A percentile compares a stretch with the other conserved stretches of the same genome.
These are phyloP conservation scores for Catonia carolina DNA, from an alignment of 2,888 invertebrate species.

Conservation along the genomic window DNA sequence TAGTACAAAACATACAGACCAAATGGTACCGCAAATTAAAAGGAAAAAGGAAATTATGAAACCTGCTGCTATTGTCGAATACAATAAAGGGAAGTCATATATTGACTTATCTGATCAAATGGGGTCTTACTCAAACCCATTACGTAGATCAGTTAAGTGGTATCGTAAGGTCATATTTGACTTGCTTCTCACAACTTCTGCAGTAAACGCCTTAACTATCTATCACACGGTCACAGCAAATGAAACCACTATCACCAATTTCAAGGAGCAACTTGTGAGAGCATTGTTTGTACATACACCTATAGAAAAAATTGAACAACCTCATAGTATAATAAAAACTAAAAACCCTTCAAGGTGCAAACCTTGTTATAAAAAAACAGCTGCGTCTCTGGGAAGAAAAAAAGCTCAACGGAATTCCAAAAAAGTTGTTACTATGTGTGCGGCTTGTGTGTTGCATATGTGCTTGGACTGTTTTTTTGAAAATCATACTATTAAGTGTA, in stretches of 20 bases:
- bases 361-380: neutral
- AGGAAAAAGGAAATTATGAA: neutral
- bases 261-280: neutral
- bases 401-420: neutral
- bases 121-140: neutral
- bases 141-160: neutral
- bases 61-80: neutral
- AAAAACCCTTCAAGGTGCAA: neutral
- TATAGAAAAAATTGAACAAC: neutral
- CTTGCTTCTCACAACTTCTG: neutral
- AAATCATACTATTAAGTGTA: neutral
- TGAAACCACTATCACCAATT: neutral
- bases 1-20: neutral
- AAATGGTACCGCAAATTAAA: neutral
- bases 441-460: neutral
- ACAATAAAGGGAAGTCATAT: slow-evolving; percentile 1
- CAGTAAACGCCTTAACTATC: neutral
- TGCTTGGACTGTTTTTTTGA: neutral
- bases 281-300: neutral
- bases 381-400: neutral
- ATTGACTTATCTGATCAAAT: neutral
- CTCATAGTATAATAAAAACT: neutral
- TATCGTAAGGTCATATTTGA: neutral
- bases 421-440: neutral
- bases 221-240: neutral